These are phyloP conservation scores for Bufo gargarizans DNA, from an alignment of 2,113 vertebrate genomes.

Conservation along the genomic window DNA sequence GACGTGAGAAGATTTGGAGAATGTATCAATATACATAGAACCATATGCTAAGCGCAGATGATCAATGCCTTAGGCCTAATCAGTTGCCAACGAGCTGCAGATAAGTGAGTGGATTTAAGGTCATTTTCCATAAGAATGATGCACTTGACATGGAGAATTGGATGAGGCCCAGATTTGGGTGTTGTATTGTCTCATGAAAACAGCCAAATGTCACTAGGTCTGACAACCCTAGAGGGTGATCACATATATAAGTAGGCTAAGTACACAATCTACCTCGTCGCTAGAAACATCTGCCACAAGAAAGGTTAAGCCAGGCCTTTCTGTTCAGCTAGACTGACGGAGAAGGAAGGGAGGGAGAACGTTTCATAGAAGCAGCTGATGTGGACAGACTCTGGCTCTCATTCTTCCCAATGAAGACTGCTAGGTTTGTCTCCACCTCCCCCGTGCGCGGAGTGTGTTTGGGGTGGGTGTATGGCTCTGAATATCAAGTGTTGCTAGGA, in stretches of 20 bases:
- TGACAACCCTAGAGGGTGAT: neutral
- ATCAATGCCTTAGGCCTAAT: conserved; percentile 5
- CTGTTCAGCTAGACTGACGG: neutral
- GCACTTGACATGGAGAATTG: conserved; percentile 10
- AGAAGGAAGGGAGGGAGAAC: neutral
- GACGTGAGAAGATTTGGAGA: neutral
- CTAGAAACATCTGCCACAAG: conserved; percentile 6
- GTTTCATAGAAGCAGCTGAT: conserved; percentile 22
- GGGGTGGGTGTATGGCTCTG: conserved; percentile 39
- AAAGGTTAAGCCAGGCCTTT: conserved; percentile 22
- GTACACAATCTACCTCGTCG: neutral
- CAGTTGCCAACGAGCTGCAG: neutral
- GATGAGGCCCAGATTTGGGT: neutral
- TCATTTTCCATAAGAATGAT: conserved; percentile 1
- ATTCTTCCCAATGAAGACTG: conserved; percentile 9
- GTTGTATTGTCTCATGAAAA: neutral
- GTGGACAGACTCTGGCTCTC: conserved; percentile 31
- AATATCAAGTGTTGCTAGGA: conserved; percentile 58
- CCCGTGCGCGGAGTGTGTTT: conserved; percentile 32
- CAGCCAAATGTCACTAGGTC: neutral
- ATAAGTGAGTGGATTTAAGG: conserved; percentile 3
- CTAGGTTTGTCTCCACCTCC: conserved; percentile 36
- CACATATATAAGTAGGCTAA: neutral
- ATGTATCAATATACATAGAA: neutral
- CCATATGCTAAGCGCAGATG: neutral